phyloP scores from a whole-genome alignment of 2,113 vertebrate species.

The Poeciliopsis turrubarensis region DNA sequence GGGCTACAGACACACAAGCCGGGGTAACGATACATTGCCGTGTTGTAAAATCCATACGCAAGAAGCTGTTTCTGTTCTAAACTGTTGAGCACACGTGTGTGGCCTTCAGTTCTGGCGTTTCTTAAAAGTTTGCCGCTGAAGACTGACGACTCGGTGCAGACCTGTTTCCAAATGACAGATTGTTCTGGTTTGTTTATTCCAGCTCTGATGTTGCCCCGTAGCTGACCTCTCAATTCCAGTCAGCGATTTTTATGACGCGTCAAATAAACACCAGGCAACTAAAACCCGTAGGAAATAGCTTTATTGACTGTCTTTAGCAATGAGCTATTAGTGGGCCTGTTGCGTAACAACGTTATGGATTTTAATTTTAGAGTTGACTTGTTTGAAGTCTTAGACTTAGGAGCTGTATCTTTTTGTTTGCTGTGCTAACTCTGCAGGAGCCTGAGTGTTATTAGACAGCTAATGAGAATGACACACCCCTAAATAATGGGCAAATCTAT shows the following conservation, averaged over 20 bases:
- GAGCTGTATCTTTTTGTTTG: too few species aligned
- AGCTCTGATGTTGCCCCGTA: background rate
- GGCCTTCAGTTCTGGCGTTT: conserved; percentile 25
- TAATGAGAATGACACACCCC: background rate
- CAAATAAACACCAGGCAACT: background rate
- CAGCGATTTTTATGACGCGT: background rate
- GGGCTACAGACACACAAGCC: conserved; percentile 7
- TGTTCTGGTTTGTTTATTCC: background rate
- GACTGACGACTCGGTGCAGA: background rate
- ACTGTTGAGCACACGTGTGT: conserved; percentile 16
- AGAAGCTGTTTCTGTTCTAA: conserved; percentile 17
- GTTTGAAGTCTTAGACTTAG: too few species aligned
- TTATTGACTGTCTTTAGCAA: too few species aligned
- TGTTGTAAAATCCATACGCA: conserved; percentile 29
- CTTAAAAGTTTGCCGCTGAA: conserved; percentile 24
- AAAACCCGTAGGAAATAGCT: background rate
- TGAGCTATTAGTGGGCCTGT: too few species aligned
- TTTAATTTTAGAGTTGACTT: too few species aligned
- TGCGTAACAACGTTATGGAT: too few species aligned
- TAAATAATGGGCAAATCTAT: background rate
- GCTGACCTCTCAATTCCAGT: background rate
- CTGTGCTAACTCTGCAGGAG: conserved; percentile 9
- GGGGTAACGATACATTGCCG: conserved; percentile 29
- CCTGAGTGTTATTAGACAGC: background rate
- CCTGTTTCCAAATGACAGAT: conserved; percentile 9